Percentiles rank a stretch among this genome's conserved stretches.
phyloP scores from a whole-genome alignment of 2,113 vertebrate species.

The Melanostigma gelatinosum region DNA sequence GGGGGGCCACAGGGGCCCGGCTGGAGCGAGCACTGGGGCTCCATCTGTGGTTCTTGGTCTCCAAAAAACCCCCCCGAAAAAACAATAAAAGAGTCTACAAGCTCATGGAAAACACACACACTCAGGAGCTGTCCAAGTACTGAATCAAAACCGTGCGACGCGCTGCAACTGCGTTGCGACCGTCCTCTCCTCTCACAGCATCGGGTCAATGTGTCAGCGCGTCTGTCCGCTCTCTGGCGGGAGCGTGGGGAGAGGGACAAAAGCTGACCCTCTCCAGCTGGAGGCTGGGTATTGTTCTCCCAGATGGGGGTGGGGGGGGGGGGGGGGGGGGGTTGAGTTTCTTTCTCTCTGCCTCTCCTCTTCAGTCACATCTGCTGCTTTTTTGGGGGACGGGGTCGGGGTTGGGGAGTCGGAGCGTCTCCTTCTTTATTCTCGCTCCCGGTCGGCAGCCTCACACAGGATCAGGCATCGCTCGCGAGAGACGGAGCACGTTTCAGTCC shows the following conservation, averaged over 20 bases:
- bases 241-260: constrained; percentile 58
- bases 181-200: constrained; percentile 44
- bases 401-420: constrained; percentile 22
- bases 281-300: constrained; percentile 75
- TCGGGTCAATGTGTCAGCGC: constrained; percentile 68
- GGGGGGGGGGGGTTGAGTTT: constrained; percentile 51
- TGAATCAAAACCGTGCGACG: constrained; percentile 66
- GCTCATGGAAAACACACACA: constrained; percentile 20
- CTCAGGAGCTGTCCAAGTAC: constrained; percentile 85
- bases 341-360: constrained; percentile 56
- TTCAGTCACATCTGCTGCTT: constrained; percentile 75
- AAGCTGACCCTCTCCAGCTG: constrained; percentile 70
- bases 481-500: constrained; percentile 28
- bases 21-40: constrained; percentile 55
- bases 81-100: background rate
- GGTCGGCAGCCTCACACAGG: constrained; percentile 31
- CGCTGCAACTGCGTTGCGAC: constrained; percentile 8
- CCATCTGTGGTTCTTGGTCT: constrained; percentile 47
- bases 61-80: constrained; percentile 16
- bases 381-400: constrained; percentile 14
- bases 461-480: constrained; percentile 11
- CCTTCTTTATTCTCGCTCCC: background rate
- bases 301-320: constrained; percentile 46
- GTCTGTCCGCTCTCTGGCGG: constrained; percentile 61
- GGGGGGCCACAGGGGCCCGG: constrained; percentile 44